Evolutionary conservation across 2,888 invertebrate genomes (phyloP).

Genomic region (Melanostoma scalare): DNA sequence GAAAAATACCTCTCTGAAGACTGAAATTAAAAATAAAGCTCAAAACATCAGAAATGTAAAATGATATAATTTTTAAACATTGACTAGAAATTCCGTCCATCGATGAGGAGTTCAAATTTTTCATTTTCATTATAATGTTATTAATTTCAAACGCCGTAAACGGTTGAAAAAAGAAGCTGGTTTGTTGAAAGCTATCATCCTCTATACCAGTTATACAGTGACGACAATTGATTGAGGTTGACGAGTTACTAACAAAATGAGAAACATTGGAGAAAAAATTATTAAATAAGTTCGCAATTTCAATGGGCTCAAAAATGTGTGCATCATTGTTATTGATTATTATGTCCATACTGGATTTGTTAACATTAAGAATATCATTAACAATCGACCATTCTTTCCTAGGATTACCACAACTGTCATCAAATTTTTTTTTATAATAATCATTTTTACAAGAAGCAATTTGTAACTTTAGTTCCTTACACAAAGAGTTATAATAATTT

Average conservation of each 20-base stretch:
- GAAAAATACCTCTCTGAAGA: conserved; percentile 26
- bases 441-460: conserved; percentile 5
- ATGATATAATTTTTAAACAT: background rate
- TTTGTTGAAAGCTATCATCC: background rate
- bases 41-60: conserved; percentile 19
- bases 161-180: background rate
- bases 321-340: background rate
- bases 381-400: conserved; percentile 14
- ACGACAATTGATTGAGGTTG: background rate
- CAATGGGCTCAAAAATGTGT: background rate
- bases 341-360: background rate
- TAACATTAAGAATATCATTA: background rate
- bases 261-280: conserved; percentile 6
- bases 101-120: background rate
- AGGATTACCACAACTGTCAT: conserved; percentile 13
- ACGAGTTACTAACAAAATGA: background rate
- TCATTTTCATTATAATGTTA: background rate
- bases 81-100: background rate
- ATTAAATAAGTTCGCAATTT: conserved; percentile 11
- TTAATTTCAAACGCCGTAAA: background rate
- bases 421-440: conserved; percentile 12
- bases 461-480: conserved; percentile 11
- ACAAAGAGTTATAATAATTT: conserved; percentile 8
- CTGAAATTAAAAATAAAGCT: conserved; percentile 25
- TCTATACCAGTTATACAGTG: background rate